Percentiles rank a stretch among this genome's conserved stretches.
Conservation (phyloP, 2,888 invertebrate species). For the Muschampia plurimacula region DNA sequence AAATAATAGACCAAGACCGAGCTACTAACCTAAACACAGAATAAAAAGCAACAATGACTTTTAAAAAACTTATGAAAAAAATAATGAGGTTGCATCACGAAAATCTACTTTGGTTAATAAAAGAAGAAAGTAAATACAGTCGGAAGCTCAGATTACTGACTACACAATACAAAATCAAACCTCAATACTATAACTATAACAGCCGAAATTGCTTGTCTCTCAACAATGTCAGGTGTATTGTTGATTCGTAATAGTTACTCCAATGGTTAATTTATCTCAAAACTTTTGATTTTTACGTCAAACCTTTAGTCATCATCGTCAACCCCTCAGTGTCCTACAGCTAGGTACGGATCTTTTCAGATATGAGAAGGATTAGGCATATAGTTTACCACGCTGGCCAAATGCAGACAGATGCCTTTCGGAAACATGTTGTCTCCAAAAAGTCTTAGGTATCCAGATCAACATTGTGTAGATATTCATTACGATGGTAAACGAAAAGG, state of each 20-base stretch:
- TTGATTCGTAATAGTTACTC: background rate
- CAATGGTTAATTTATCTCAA: no score
- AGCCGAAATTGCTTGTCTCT: background rate
- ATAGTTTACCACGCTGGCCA: no score
- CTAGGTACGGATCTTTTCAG: no score
- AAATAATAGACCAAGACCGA: conserved; percentile 7
- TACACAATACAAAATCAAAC: background rate
- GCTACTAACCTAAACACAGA: conserved; percentile 7
- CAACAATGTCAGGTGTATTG: background rate
- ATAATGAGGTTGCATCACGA: conserved; percentile 22
- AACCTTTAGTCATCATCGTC: no score
- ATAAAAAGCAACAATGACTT: conserved; percentile 18
- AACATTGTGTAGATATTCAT: no score
- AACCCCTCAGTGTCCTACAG: no score
- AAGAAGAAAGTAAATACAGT: conserved; percentile 20
- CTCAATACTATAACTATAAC: background rate
- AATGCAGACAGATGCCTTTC: no score
- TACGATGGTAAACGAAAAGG: no score
- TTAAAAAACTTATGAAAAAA: background rate
- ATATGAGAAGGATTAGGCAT: no score
- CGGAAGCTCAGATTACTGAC: background rate
- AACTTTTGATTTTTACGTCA: no score
- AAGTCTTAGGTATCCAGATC: no score
- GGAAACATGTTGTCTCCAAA: no score
- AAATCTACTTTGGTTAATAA: conserved; percentile 3